phyloP scores from a whole-genome alignment of 2,797 vertebrate genomes.

The Alosa sapidissima region DNA sequence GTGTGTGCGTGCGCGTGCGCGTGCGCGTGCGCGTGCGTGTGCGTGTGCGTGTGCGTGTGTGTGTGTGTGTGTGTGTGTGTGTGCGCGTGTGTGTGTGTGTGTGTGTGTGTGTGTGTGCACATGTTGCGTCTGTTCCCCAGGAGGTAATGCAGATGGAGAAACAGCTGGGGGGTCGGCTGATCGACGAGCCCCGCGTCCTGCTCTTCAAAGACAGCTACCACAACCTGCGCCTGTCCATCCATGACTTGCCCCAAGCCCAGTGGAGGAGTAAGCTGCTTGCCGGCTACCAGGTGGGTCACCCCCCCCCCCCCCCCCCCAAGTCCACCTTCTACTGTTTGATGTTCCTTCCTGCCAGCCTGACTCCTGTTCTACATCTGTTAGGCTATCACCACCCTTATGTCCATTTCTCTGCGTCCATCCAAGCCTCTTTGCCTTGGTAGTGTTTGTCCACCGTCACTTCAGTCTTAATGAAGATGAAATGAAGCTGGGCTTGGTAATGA shows the following conservation, averaged over 20 bases:
- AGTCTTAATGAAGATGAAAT: constrained; percentile 18
- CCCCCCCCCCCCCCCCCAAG: not conserved
- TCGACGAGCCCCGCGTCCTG: constrained; percentile 91
- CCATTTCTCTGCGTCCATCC: not conserved
- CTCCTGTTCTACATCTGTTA: not conserved
- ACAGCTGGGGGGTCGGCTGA: constrained; percentile 96
- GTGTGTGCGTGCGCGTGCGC: not conserved
- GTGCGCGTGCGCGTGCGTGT: not conserved
- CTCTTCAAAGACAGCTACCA: constrained; percentile 99
- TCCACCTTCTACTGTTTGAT: not conserved
- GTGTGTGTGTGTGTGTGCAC: constrained; percentile 26
- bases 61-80: not conserved
- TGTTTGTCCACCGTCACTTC: not conserved
- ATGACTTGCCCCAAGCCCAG: constrained; percentile 93
- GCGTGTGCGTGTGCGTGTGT: not conserved
- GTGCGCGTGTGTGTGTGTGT: constrained; percentile 24
- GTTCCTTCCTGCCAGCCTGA: not conserved
- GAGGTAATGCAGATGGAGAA: constrained; percentile 98
- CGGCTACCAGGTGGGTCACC: constrained; percentile 88
- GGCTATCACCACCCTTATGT: not conserved
- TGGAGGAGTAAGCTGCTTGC: constrained; percentile 98
- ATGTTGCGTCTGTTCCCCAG: constrained; percentile 64
- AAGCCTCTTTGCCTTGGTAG: not conserved
- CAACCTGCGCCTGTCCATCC: constrained; percentile 97
- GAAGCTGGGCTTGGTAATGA: not conserved